These are phyloP conservation scores for Rhabditophanes sp. DNA, from an alignment of 2,888 invertebrate genomes.

Conservation along the genomic window DNA sequence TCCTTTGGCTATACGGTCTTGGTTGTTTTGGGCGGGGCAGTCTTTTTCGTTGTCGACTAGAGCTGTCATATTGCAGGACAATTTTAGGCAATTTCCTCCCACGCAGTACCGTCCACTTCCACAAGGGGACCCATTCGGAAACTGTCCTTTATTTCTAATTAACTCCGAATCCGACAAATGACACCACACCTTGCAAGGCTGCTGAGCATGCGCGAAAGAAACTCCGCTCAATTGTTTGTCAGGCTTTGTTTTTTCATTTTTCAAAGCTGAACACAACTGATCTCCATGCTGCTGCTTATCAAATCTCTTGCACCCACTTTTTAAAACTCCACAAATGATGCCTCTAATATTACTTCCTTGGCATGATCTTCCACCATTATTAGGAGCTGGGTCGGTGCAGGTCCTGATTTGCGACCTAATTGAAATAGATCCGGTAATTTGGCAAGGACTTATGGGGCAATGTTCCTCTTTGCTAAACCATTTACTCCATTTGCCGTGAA, in stretches of 20 bases:
- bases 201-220: conserved; percentile 36
- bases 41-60: conserved; percentile 22
- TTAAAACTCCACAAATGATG: conserved; percentile 28
- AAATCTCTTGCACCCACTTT: conserved; percentile 18
- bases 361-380: conserved; percentile 39
- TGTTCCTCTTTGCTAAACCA: conserved; percentile 30
- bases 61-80: conserved; percentile 28
- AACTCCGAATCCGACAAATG: conserved; percentile 38
- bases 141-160: conserved; percentile 43
- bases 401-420: conserved; percentile 33
- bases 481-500: conserved; percentile 40
- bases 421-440: conserved; percentile 29
- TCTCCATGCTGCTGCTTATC: conserved; percentile 36
- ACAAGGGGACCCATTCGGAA: conserved; percentile 43
- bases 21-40: no score
- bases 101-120: conserved; percentile 36
- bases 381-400: conserved; percentile 42
- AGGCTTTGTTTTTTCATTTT: conserved; percentile 28
- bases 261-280: conserved; percentile 22
- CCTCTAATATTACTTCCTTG: conserved; percentile 35
- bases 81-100: conserved; percentile 30
- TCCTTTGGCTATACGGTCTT: no score
- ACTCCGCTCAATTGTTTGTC: conserved; percentile 40
- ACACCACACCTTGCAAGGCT: conserved; percentile 44
- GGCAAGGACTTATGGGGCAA: conserved; percentile 39